These are phyloP conservation scores for Alentia gelatinosa DNA, from an alignment of 2,888 invertebrate genomes.

Conservation along the genomic window DNA sequence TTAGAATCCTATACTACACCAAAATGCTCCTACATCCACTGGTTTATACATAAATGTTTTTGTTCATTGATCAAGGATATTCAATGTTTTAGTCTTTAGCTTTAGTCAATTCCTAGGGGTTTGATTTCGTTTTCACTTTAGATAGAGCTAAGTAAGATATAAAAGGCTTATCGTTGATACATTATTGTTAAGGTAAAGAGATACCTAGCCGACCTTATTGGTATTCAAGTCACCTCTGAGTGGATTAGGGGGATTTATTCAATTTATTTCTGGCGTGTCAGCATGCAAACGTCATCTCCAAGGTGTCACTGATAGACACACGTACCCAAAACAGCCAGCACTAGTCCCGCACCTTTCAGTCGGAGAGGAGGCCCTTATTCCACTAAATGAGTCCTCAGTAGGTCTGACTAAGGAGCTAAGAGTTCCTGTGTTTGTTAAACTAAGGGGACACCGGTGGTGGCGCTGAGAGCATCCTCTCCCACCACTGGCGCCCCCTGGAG, in stretches of 20 bases:
- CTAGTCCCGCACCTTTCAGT: neutral
- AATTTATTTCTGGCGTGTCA: conserved; percentile 29
- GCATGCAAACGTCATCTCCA: neutral
- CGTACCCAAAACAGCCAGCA: conserved; percentile 5
- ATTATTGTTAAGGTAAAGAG: too few species aligned
- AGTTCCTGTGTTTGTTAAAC: neutral
- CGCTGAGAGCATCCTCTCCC: neutral
- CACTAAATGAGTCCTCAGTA: neutral
- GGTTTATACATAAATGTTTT: too few species aligned
- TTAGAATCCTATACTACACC: too few species aligned
- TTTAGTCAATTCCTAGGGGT: too few species aligned
- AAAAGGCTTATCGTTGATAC: too few species aligned
- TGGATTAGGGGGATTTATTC: neutral
- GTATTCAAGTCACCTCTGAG: too few species aligned
- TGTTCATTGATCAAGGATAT: too few species aligned
- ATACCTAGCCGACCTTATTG: too few species aligned
- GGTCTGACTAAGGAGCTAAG: neutral
- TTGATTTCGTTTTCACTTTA: too few species aligned
- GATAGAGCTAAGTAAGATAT: too few species aligned
- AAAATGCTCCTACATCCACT: too few species aligned
- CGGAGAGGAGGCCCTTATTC: neutral
- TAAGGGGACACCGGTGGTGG: neutral
- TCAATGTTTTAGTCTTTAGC: too few species aligned
- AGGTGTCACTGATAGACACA: neutral
- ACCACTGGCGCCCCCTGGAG: neutral